Evolutionary conservation across 2,888 invertebrate genomes (phyloP), one percentile per base, ranked within the genome.

Genomic region (Clunio marinus): DNA sequence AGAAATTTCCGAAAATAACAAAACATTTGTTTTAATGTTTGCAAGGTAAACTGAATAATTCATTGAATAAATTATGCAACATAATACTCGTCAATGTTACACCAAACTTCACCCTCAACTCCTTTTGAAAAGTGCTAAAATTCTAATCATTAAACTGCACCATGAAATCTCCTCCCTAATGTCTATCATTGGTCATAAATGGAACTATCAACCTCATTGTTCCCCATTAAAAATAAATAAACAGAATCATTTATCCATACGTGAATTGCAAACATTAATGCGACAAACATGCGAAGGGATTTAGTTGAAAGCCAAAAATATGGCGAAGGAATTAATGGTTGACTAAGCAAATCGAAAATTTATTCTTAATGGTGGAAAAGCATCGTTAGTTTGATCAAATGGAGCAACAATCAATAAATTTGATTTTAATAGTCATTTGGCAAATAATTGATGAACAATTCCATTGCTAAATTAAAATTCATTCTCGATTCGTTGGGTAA

Each of bases 381-480:
- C 22, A 27, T 46, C 17, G 45, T 22, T 62, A 41, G 45, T 22
- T 41, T 15, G 45, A 17, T 45, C 27, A 65, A 65, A 65, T 65
- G 63, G 63, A 45, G 13, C 27, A 65, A 41, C 28, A 28, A 46
- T 20, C 17, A 27, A 65, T 65, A 65, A 65, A 65, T 65, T 65
- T 46, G 63, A 46, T 45, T 65, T 65, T 65, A 65, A 65, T 65
- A 28, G 63, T 46, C 63, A 46, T 46, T 65, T 65, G 45, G 63
- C 63, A 65, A 65, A 65, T 65, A 65, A 65, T 65, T 65, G 63
- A 65, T 65, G 63, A 65, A 46, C 46, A 46, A 65, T 41, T 46
- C 41, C 27, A 28, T 20, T 15, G 25, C 58, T 62, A 37, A 62
- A 62, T 62, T 62, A 62, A 62, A 62, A 62, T 41, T 62, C 37